Evolutionary conservation across 2,113 vertebrate genomes (phyloP).

Genomic region (Colinus virginianus): DNA sequence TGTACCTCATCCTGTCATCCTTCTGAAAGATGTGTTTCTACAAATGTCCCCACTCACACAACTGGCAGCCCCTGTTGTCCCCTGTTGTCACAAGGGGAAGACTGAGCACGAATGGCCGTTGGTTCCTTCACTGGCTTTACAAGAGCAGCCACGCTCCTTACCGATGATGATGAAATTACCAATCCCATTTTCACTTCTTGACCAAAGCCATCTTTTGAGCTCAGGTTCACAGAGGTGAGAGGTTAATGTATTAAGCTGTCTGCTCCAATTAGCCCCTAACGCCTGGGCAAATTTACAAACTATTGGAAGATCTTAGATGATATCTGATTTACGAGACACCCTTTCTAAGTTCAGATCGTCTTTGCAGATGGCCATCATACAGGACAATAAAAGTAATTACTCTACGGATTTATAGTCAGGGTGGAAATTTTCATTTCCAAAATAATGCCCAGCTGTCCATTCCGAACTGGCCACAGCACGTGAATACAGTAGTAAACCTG

Average conservation of each 20-base stretch:
- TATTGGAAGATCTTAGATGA: conserved; percentile 57
- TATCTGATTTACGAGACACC: conserved; percentile 52
- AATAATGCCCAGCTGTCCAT: conserved; percentile 13
- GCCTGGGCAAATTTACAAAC: conserved; percentile 51
- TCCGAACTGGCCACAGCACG: neutral
- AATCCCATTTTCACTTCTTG: conserved; percentile 27
- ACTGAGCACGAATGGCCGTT: neutral
- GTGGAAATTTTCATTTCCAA: conserved; percentile 12
- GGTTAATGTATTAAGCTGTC: conserved; percentile 74
- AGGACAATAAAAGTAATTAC: conserved; percentile 40
- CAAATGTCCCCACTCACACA: no score
- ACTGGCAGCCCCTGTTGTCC: neutral
- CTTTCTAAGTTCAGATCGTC: conserved; percentile 12
- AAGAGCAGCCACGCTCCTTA: neutral
- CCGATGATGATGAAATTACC: neutral
- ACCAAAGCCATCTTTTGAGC: conserved; percentile 26
- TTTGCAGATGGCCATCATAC: conserved; percentile 6
- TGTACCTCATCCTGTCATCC: neutral
- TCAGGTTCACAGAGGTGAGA: conserved; percentile 36
- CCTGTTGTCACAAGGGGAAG: no score
- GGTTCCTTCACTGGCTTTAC: neutral
- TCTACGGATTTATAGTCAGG: conserved; percentile 3
- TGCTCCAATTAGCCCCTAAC: conserved; percentile 58
- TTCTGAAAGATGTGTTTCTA: neutral
- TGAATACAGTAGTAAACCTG: neutral